Conservation (phyloP, 2,113 vertebrate genomes). For the Mustelus asterias region DNA sequence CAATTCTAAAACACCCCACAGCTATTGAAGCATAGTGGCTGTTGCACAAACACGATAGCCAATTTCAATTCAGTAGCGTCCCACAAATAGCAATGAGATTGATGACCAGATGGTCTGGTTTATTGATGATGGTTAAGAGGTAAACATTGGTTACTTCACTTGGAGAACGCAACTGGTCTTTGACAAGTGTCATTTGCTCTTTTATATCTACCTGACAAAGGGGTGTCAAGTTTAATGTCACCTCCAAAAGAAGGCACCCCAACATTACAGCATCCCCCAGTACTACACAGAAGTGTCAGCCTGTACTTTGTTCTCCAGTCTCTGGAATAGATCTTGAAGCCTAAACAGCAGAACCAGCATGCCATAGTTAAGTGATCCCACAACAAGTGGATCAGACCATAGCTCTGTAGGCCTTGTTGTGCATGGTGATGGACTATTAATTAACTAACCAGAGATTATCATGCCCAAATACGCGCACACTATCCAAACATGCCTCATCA, state of each 20-base stretch:
- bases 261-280: background rate
- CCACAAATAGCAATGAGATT: no score
- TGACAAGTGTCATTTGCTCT: background rate
- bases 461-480: background rate
- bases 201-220: background rate
- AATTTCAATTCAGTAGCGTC: background rate
- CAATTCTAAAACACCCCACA: background rate
- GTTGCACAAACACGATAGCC: background rate
- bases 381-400: no score
- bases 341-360: no score
- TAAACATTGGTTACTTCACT: no score
- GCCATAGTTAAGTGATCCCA: no score
- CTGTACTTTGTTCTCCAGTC: background rate
- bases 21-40: background rate
- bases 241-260: background rate
- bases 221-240: background rate
- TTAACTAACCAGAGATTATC: background rate
- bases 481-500: background rate
- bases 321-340: background rate
- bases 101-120: no score
- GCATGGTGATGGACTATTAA: no score
- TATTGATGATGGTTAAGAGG: no score
- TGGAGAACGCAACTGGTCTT: background rate
- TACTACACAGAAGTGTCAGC: background rate
- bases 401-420: no score